Evolutionary conservation across 2,797 vertebrate species (phyloP), one percentile per base, ranked within the genome.

Genomic region (Falco berigora): DNA sequence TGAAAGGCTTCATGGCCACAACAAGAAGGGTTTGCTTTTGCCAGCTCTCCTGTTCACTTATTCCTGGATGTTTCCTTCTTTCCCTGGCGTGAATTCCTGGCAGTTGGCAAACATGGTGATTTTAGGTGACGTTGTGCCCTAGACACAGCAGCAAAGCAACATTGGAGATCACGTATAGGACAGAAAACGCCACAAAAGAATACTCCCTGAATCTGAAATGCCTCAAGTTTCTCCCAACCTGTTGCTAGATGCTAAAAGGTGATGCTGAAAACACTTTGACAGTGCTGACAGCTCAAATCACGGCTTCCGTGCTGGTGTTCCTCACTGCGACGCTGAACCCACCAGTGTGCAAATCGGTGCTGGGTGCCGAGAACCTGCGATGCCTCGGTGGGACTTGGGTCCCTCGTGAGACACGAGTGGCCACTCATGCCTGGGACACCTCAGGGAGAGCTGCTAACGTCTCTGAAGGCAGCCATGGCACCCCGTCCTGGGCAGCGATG

Each of bases 331-430:
- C 8, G 7, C 44, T 0, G 0, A 88, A 34, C 14, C 58, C 53
- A n/a, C 13, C 1, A 2, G 8, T 9, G n/a, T 22, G 32, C 36
- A 47, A n/a, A 55, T 1, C 3, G 34, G 28, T n/a, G 42, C 13
- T 12, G 68, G 23, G n/a, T 42, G 23, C 66, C 7, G 28, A 52
- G 22, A 53, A 6, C 63, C 75, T 40, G 75, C 0, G 7, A 14
- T 47, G 8, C 47, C 40, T 34, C 1, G 1, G 64, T 62, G 36
- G 87, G 36, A 47, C 17, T 22, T 0, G 1, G 13, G 64, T 17
- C 12, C 30, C 34, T 3, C 4, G 10, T 1, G 7, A 30, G 32
- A 44, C 25, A 8, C 1, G 0, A 19, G 50, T 22, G 47, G 42
- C 42, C 18, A 6, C 32, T 34, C 1, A 3, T 40, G 32, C 59